Percentiles rank a stretch among this genome's conserved stretches.
Conservation (phyloP, 2,797 vertebrate genomes). For the Myotis vivesi region DNA sequence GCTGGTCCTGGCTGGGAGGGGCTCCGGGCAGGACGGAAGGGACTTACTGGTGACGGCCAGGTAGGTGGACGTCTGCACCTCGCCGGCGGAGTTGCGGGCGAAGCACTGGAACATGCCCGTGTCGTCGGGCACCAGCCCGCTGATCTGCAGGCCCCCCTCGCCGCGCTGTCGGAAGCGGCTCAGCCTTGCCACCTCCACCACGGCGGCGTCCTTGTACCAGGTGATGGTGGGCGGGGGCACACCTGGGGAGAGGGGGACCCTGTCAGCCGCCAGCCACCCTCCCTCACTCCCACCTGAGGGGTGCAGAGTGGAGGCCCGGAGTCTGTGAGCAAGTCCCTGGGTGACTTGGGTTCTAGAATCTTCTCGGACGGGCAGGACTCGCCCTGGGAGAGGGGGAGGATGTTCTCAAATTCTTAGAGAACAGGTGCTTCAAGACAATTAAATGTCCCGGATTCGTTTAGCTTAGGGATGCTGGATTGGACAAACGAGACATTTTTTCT, state of each 20-base stretch:
- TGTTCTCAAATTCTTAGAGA: neutral
- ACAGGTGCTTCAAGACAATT: neutral
- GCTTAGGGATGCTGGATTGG: neutral
- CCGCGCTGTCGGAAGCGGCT: slow-evolving; percentile 91
- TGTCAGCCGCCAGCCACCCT: neutral
- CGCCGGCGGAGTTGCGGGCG: slow-evolving; percentile 92
- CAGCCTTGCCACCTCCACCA: slow-evolving; percentile 90
- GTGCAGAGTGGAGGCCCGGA: fast-evolving
- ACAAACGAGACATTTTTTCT: neutral
- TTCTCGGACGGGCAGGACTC: neutral
- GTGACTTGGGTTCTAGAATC: neutral
- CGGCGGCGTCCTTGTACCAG: slow-evolving; percentile 96
- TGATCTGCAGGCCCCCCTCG: slow-evolving; percentile 95
- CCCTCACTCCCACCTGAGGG: neutral
- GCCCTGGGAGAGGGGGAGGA: neutral
- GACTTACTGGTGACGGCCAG: slow-evolving; percentile 97
- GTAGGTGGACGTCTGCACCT: slow-evolving; percentile 98
- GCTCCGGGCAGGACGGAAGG: neutral
- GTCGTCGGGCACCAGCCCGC: slow-evolving; percentile 93
- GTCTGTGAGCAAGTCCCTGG: neutral
- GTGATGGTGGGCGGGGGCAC: slow-evolving; percentile 92
- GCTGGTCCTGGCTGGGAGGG: fast-evolving
- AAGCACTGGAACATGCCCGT: slow-evolving; percentile 99
- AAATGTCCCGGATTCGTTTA: neutral
- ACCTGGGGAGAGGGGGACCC: slow-evolving; percentile 80